A percentile compares a stretch with the other conserved stretches of the same genome.
Evolutionary conservation across 2,797 vertebrate species (phyloP).

Genomic region (Neosilurus hyrtlii): DNA sequence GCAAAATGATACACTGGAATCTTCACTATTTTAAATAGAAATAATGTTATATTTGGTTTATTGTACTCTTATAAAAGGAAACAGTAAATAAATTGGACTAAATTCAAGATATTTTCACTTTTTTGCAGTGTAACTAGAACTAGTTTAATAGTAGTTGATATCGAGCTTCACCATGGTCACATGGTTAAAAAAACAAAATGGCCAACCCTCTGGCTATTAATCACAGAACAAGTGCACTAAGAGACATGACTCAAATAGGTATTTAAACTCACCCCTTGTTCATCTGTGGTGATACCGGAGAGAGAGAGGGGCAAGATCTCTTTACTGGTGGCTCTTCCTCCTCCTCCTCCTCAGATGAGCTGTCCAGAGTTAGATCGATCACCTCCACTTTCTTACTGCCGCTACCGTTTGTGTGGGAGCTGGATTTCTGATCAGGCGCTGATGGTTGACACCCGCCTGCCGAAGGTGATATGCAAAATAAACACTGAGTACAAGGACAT

Average conservation of each 20-base stretch:
- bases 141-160: not conserved
- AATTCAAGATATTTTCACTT: no score
- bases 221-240: not conserved
- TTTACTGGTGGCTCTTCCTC: conserved; percentile 88
- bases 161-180: not conserved
- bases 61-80: no score
- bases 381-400: conserved; percentile 91
- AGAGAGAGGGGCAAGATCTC: conserved; percentile 87
- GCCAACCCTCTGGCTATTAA: not conserved
- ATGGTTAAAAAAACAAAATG: not conserved
- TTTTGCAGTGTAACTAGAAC: not conserved
- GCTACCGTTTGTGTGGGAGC: conserved; percentile 66
- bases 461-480: not conserved
- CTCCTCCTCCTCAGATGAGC: conserved; percentile 93
- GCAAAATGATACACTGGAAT: no score
- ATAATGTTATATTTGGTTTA: no score
- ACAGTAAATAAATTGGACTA: no score
- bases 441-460: conserved; percentile 76
- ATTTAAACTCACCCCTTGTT: conserved; percentile 83
- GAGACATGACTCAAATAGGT: not conserved
- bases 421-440: conserved; percentile 80
- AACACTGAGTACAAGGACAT: not conserved
- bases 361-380: conserved; percentile 95
- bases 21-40: no score
- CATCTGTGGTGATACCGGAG: conserved; percentile 84